Evolutionary conservation across 2,888 invertebrate genomes (phyloP).

Genomic region (Xylota segnis): DNA sequence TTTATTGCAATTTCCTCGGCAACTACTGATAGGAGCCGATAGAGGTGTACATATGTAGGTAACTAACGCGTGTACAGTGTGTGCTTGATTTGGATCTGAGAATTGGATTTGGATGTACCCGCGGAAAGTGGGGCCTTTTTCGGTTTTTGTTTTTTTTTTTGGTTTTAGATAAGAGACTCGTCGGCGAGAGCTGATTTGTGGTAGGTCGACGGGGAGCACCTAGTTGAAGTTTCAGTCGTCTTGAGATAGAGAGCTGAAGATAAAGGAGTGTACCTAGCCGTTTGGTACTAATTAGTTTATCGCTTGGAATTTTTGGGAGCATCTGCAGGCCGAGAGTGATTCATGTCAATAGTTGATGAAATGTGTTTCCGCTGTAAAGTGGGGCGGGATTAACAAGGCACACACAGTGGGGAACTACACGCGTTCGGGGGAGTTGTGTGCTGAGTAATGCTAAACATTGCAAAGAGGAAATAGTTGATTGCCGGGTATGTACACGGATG

Average conservation of each 20-base stretch:
- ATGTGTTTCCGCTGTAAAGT: background rate
- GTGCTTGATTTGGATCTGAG: slow-evolving; percentile 23
- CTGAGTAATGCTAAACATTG: no score
- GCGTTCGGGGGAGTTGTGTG: no score
- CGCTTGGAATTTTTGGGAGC: background rate
- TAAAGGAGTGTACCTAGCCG: background rate
- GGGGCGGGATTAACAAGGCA: background rate
- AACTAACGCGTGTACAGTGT: slow-evolving; percentile 8
- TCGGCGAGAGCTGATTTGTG: slow-evolving; percentile 43
- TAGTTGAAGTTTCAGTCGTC: slow-evolving; percentile 12
- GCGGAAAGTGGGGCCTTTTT: background rate
- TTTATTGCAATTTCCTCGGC: slow-evolving; percentile 74
- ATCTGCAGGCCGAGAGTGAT: background rate
- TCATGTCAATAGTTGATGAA: slow-evolving; percentile 1
- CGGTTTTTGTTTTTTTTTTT: background rate
- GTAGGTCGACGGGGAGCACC: slow-evolving; percentile 25
- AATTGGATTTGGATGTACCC: slow-evolving; percentile 36
- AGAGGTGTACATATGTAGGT: background rate
- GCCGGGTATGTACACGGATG: no score
- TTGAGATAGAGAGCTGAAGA: slow-evolving; percentile 14
- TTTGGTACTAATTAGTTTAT: slow-evolving; percentile 17
- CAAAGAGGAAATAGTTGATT: no score
- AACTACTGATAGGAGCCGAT: slow-evolving; percentile 54
- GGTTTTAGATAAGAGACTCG: slow-evolving; percentile 30
- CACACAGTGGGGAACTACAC: no score